Evolutionary conservation across 2,113 vertebrate species (phyloP), one percentile per base, ranked within the genome.

Genomic region (Catharus fuscescens): DNA sequence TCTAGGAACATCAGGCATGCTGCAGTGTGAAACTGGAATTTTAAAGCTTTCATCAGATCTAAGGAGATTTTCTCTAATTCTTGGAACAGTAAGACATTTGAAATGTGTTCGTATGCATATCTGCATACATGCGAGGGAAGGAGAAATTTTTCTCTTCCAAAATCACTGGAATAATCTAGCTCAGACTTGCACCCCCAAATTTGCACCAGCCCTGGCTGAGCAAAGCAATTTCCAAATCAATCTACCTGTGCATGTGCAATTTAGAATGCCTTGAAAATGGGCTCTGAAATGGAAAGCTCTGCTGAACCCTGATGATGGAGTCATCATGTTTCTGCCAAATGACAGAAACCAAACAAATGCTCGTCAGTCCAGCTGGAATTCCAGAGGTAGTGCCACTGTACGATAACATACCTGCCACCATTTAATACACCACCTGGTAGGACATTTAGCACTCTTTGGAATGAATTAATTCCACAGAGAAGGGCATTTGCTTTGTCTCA

Each of bases 151-250:
- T 90, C 42, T 65, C 14, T 80, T 82, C 23, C 45, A 93, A 48
- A 92, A 77, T 90, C 59, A 62, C 34, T 71, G 36, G 64, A 88
- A 59, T 85, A 86, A 60, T 25, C 56, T 80, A 70, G 45, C 18
- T 18, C 29, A 77, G 47, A 88, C 91, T 82, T 90, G 47, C 56
- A 83, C 19, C 10, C 48, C 23, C 10, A 80, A 80, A 93, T 80
- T 73, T 91, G 42, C 45, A 82, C 53, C 47, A 87, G 59, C 18
- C 44, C 54, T 77, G 40, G 57, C 0, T 65, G 34, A 85, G 45
- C 42, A 95, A 77, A 95, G 36, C 65, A 77, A 76, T 91, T 91
- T 86, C 60, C 54, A 94, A 69, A 92, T 85, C 78, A 80, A 23
- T 79, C 50, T 86, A 56, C 25, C 45, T 82, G 47, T 40, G 81